These are phyloP conservation scores for Caenorhabditis latens DNA, from an alignment of 1,140 invertebrate genomes.

Conservation along the genomic window DNA sequence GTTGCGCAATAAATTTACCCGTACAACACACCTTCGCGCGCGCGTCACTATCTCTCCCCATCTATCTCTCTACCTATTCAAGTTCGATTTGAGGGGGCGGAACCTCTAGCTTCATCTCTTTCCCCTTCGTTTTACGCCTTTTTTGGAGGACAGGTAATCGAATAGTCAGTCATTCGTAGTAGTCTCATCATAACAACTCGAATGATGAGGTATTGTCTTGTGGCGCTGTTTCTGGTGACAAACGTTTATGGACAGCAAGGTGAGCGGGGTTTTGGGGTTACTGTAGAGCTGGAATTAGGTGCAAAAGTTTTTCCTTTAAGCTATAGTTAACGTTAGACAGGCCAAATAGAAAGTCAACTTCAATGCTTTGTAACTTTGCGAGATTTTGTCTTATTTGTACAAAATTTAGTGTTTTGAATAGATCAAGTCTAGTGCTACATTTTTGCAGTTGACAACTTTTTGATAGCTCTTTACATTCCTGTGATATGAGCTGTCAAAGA, in stretches of 20 bases:
- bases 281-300: too few relatives aligned
- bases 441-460: too few relatives aligned
- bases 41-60: slow-evolving; percentile 28
- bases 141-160: slow-evolving; percentile 24
- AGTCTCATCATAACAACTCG: slow-evolving; percentile 18
- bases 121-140: background rate
- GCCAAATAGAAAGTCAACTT: too few relatives aligned
- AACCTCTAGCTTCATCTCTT: slow-evolving; percentile 10
- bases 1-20: background rate
- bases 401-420: too few relatives aligned
- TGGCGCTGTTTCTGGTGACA: background rate
- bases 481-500: too few relatives aligned
- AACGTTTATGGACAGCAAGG: slow-evolving; percentile 27
- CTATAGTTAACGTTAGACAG: too few relatives aligned
- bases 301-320: too few relatives aligned
- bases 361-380: too few relatives aligned
- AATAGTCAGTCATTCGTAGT: background rate
- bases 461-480: too few relatives aligned
- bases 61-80: background rate
- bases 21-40: background rate
- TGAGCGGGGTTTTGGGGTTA: background rate
- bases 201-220: slow-evolving; percentile 25
- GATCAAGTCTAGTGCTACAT: too few relatives aligned
- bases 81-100: slow-evolving; percentile 20
- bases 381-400: too few relatives aligned